Conservation (phyloP, 2,113 vertebrate genomes). For the Aspidoscelis tigris region DNA sequence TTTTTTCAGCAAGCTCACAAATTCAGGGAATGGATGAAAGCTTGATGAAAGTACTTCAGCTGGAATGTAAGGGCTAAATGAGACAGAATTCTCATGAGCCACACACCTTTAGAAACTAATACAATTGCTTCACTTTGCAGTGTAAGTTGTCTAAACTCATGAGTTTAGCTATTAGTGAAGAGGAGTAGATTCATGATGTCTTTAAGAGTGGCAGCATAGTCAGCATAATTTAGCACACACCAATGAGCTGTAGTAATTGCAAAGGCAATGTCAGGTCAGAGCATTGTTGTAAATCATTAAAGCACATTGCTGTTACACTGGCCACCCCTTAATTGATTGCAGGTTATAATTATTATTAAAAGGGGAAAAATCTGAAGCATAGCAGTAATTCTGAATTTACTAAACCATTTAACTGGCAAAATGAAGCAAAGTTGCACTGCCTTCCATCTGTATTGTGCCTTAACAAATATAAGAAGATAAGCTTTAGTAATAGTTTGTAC, state of each 20-base stretch:
- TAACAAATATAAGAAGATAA: conserved; percentile 5
- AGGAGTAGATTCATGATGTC: conserved; percentile 42
- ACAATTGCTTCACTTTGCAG: conserved; percentile 69
- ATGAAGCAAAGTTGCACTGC: conserved; percentile 26
- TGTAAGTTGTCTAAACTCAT: conserved; percentile 70
- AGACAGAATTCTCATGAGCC: conserved; percentile 62
- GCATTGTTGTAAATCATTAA: conserved; percentile 50
- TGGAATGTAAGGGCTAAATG: conserved; percentile 56
- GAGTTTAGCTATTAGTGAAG: conserved; percentile 60
- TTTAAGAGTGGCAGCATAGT: conserved; percentile 47
- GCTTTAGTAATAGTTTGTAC: background rate
- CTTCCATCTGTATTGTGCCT: background rate
- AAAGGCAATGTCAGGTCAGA: conserved; percentile 48
- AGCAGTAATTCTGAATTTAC: background rate
- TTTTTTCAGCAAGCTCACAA: conserved; percentile 50
- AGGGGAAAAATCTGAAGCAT: conserved; percentile 34
- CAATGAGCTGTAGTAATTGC: conserved; percentile 48
- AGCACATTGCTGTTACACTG: conserved; percentile 43
- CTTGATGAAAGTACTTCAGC: conserved; percentile 56
- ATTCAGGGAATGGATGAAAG: conserved; percentile 64
- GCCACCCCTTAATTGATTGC: background rate
- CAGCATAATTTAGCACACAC: conserved; percentile 49
- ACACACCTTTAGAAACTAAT: conserved; percentile 60
- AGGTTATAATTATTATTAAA: background rate
- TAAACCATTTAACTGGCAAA: background rate